phyloP scores from a whole-genome alignment of 2,797 vertebrate genomes.

The Crotalus adamanteus region DNA sequence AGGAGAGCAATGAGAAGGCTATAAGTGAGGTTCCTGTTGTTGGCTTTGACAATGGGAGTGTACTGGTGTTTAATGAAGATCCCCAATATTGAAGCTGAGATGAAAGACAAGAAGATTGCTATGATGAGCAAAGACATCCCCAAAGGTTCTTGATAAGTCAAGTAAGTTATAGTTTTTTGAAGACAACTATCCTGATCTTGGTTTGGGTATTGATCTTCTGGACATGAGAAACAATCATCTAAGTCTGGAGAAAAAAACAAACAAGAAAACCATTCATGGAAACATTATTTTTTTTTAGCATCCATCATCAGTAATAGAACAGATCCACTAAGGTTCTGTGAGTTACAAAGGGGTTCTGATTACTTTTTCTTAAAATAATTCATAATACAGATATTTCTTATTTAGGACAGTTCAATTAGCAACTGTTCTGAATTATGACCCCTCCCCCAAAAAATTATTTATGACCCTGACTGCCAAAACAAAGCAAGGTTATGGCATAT shows the following conservation, averaged over 20 bases:
- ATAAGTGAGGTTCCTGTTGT: neutral
- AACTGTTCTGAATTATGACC: too few species aligned
- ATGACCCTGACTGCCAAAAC: too few species aligned
- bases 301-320: too few species aligned
- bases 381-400: too few species aligned
- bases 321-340: too few species aligned
- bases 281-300: too few species aligned
- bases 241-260: neutral
- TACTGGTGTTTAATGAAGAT: neutral
- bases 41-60: neutral
- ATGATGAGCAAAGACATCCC: neutral
- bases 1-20: neutral
- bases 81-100: neutral
- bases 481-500: too few species aligned
- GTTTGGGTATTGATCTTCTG: neutral
- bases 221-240: neutral
- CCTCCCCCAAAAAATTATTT: too few species aligned
- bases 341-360: too few species aligned
- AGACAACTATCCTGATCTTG: neutral
- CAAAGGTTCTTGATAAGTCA: neutral
- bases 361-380: too few species aligned
- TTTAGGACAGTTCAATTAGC: too few species aligned
- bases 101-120: neutral
- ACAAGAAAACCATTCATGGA: too few species aligned
- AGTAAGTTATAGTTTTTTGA: neutral